These are phyloP conservation scores for Phortica magna DNA, from an alignment of 2,888 invertebrate genomes.

Conservation along the genomic window DNA sequence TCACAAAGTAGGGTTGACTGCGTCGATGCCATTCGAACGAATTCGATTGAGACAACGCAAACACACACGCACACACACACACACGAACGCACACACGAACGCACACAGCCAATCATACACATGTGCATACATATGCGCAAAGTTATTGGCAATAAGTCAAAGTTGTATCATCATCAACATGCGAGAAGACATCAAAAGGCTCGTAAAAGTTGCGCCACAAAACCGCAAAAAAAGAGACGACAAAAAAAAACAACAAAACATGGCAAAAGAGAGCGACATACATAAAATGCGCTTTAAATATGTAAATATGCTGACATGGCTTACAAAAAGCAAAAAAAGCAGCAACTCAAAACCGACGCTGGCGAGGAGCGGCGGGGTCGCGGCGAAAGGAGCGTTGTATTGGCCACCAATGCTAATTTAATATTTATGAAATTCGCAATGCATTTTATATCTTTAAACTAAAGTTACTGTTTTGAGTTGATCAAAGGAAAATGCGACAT, in stretches of 20 bases:
- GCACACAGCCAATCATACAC: background rate
- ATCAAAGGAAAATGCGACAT: background rate
- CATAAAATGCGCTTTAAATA: constrained; percentile 22
- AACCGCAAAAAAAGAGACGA: background rate
- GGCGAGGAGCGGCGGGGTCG: background rate
- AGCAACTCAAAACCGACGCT: background rate
- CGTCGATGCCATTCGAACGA: background rate
- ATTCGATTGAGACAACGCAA: background rate
- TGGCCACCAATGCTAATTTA: constrained; percentile 6
- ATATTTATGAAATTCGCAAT: constrained; percentile 23
- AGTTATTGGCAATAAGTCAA: constrained; percentile 33
- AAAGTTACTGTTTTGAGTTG: background rate
- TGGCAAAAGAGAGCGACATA: background rate
- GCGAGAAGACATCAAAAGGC: constrained; percentile 21
- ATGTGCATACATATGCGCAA: constrained; percentile 9
- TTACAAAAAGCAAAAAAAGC: background rate
- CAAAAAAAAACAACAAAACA: too few relatives aligned
- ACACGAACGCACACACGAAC: background rate
- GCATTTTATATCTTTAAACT: constrained; percentile 3
- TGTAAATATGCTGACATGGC: constrained; percentile 18
- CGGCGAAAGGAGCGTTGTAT: background rate
- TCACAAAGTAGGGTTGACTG: background rate
- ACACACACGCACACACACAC: background rate
- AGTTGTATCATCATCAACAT: constrained; percentile 19
- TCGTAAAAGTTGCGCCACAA: constrained; percentile 28